Conservation (phyloP, 2,113 vertebrate species). For the Platycercus adscitus region DNA sequence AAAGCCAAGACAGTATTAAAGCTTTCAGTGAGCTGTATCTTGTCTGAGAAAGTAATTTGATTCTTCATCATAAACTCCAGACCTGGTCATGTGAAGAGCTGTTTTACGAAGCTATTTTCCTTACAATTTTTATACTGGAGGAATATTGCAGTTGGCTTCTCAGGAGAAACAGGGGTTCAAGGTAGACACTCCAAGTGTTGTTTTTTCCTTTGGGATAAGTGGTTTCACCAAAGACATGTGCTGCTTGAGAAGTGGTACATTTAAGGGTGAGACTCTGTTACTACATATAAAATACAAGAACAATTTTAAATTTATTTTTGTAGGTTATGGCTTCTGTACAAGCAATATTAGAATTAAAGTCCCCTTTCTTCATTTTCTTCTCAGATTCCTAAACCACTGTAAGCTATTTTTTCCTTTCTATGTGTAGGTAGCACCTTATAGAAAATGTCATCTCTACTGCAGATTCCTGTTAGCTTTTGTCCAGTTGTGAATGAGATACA, state of each 20-base stretch:
- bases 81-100: not conserved
- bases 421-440: not conserved
- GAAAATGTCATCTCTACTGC: not conserved
- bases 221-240: not conserved
- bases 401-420: not conserved
- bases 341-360: not conserved
- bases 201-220: not conserved
- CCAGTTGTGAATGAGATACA: not conserved
- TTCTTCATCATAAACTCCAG: not conserved
- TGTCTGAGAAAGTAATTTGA: not conserved
- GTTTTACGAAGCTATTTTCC: not conserved
- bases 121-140: not conserved
- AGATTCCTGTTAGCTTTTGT: not conserved
- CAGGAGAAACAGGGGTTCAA: not conserved
- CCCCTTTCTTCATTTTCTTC: not conserved
- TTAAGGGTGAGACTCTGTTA: not conserved
- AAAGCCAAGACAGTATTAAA: not conserved
- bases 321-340: not conserved
- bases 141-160: not conserved
- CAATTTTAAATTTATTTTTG: not conserved
- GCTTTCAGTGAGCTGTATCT: not conserved
- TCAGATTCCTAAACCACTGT: not conserved
- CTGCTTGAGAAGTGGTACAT: not conserved
- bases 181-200: not conserved
- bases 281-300: not conserved